A percentile compares a stretch with the other conserved stretches of the same genome.
These are phyloP conservation scores for Potamilus streckersoni DNA, from an alignment of 1,140 invertebrate genomes.

Conservation along the genomic window DNA sequence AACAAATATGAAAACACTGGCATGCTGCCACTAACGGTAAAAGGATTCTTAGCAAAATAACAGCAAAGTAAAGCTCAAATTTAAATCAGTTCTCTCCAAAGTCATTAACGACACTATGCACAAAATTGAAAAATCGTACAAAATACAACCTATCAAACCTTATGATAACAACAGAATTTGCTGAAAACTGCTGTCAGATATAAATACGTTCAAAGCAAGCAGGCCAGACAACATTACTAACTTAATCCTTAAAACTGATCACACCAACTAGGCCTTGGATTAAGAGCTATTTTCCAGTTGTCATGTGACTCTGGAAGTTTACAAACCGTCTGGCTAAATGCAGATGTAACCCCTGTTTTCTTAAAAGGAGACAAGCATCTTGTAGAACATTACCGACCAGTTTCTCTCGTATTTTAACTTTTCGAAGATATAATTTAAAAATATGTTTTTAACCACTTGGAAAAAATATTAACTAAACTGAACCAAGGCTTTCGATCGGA, in stretches of 20 bases:
- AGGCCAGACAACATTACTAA: slow-evolving; percentile 5
- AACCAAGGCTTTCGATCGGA: too few species aligned
- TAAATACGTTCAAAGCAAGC: slow-evolving; percentile 5
- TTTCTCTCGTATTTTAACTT: too few species aligned
- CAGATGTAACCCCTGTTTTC: slow-evolving; percentile 25
- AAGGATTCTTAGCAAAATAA: neutral
- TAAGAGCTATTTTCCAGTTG: slow-evolving; percentile 3
- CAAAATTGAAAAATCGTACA: neutral
- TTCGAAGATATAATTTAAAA: too few species aligned
- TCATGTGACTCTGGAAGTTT: neutral
- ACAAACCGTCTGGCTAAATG: neutral
- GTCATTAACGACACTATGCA: neutral
- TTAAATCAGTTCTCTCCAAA: slow-evolving; percentile 29
- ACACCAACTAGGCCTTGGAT: neutral
- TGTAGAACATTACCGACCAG: too few species aligned
- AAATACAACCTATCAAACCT: neutral
- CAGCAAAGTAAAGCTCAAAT: slow-evolving; percentile 5
- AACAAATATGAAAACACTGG: slow-evolving; percentile 13
- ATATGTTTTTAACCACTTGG: too few species aligned
- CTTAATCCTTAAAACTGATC: neutral
- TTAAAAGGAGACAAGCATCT: slow-evolving; percentile 13
- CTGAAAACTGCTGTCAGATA: slow-evolving; percentile 8
- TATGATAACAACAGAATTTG: neutral
- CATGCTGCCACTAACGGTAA: neutral
- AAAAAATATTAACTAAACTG: too few species aligned